Percentiles rank a stretch among this genome's conserved stretches.
Conservation (phyloP, 2,113 vertebrate genomes). For the Hirundichthys speculiger region DNA sequence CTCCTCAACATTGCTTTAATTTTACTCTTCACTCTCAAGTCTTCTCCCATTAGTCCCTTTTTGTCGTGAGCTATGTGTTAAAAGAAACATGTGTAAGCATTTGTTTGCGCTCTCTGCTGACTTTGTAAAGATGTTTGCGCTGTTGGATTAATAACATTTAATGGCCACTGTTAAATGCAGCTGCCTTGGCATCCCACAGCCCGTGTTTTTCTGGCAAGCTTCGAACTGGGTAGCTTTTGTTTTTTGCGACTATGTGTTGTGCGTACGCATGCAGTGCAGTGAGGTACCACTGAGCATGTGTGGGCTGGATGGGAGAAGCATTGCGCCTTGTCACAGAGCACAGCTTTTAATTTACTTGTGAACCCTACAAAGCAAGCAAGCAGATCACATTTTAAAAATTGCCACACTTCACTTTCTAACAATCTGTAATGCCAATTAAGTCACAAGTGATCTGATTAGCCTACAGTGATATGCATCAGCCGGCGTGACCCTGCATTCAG, state of each 20-base stretch:
- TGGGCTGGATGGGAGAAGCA: slow-evolving; percentile 24
- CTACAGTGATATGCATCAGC: slow-evolving; percentile 63
- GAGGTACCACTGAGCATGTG: slow-evolving; percentile 41
- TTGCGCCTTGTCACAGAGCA: slow-evolving; percentile 46
- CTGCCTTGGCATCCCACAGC: slow-evolving; percentile 74
- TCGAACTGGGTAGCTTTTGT: slow-evolving; percentile 63
- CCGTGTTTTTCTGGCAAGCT: slow-evolving; percentile 66
- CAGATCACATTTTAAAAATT: slow-evolving; percentile 55
- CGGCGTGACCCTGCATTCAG: slow-evolving; percentile 50
- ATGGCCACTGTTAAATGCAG: slow-evolving; percentile 80
- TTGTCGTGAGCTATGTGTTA: slow-evolving; percentile 59
- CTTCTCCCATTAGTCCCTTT: slow-evolving; percentile 56
- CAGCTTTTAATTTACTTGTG: slow-evolving; percentile 36
- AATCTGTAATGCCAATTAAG: slow-evolving; percentile 72
- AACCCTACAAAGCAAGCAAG: slow-evolving; percentile 1
- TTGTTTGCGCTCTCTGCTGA: slow-evolving; percentile 75
- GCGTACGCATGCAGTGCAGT: slow-evolving; percentile 13
- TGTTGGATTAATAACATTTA: slow-evolving; percentile 81
- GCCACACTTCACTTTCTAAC: slow-evolving; percentile 49
- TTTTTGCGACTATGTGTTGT: slow-evolving; percentile 35
- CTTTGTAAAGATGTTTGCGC: slow-evolving; percentile 76
- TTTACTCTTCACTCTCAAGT: slow-evolving; percentile 30
- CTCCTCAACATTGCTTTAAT: slow-evolving; percentile 18
- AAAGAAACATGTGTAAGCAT: slow-evolving; percentile 76
- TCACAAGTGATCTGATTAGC: slow-evolving; percentile 75